Base-by-base conservation (phyloP, 2,888 invertebrate genomes). In the Drosophila tripunctata region DNA sequence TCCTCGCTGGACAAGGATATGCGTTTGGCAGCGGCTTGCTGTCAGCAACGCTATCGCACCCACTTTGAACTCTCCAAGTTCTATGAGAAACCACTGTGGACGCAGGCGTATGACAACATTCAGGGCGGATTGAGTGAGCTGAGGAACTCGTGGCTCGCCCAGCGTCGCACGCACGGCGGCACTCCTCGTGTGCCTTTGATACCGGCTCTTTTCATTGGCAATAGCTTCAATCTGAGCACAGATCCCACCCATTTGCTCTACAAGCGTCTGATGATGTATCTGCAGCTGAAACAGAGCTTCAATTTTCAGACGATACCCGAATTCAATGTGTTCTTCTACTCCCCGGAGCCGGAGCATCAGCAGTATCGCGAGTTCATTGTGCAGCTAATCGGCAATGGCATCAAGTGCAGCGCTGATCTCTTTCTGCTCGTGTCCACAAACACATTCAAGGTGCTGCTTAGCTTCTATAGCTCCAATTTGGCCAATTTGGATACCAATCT, bases 221-320 rank as follows among this genome's bases (percentile, higher is more conserved):
- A 88, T 48, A 85, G 90, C 2, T 88, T 95, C 0, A 93, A 95
- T 83, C 92, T 96, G 4, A 93, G 96, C 65, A 94, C 95, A 0
- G 94, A 95, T 64, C 96, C 97, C 0, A 93, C 93, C 35, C 94
- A 96, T 81, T 93, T 94, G 0, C 93, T 98, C 78, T 98, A 96
- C 90, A 93, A 94, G 74, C 94, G 95, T 0, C 92, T 98, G n/a
- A 95, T 95, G 88, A 93, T 94, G 81, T 97, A 95, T 90, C 91
- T 97, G 31, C 93, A 95, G 83, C 94, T 96, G 1, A 97, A 96
- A 90, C 94, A 95, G 8, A 93, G 93, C 6, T 93, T 97, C 12
- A 95, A 97, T 88, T 92, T 97, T 12, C 93, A 93, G 10, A 93
- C 94, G 2, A 95, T 98, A n/a, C 98, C 98, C 0, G 98, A 98